Evolutionary conservation across 2,888 invertebrate species (phyloP), one percentile per base, ranked within the genome.

Genomic region (Sesia apiformis): DNA sequence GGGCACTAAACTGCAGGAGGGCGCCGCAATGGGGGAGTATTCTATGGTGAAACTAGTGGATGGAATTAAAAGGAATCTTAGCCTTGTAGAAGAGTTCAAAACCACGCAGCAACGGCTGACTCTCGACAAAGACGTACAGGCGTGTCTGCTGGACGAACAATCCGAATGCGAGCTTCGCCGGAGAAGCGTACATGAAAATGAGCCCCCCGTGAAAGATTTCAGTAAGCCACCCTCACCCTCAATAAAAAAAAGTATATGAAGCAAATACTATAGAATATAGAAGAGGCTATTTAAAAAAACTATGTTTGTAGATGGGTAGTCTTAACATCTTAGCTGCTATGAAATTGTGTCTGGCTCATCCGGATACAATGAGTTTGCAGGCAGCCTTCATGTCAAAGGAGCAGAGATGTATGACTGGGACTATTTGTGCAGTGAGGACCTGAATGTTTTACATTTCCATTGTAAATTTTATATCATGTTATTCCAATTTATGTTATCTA

Each of bases 401-500:
- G 52, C 40, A 39, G 23, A 38, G 50, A 7, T 52, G 40, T 52
- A 38, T 58, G 61, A 76, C 78, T 81, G 81, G 81, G 46, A 46
- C 46, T 46, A 23, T 7, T 46, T 46, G 8, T 46, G 23, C n/a
- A 69, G 74, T 85, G 82, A 83, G 81, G 81, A 84, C 84, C 83
- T 84, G 81, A 84, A 74, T 70, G 74, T 82, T 84, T 70, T 80
- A 85, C 84, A 84, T 84, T 86, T 85, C 84, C 85, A 85, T 79
- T 78, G 73, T 85, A 87, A 84, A 85, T 87, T 89, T 89, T 89
- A 87, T 87, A 85, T 78, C 74, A 74, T 81, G 86, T 87, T 89
- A 85, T 85, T 85, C 82, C 82, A 80, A 84, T 81, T 23, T 23
- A 23, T 23, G 23, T 23, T 82, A 83, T 76, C 64, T 71, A 60